Percentiles rank a stretch among this genome's conserved stretches.
phyloP scores from a whole-genome alignment of 2,888 invertebrate species.

The Nipponacmea schrenckii region DNA sequence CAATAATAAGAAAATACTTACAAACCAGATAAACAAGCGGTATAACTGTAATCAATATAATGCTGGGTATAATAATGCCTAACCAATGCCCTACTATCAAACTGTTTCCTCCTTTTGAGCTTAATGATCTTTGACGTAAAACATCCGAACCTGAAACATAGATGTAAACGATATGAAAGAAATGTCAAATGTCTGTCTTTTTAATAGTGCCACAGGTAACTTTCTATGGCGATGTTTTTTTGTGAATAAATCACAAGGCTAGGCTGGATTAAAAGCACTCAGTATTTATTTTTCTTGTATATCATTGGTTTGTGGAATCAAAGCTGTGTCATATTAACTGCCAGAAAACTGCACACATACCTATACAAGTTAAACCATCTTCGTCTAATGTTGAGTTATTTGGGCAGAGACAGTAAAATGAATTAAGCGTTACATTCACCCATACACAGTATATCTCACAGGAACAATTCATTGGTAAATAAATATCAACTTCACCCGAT shows the following conservation, averaged over 20 bases:
- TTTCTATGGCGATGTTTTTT: too few species aligned
- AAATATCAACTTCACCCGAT: conserved; percentile 35
- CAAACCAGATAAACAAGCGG: neutral
- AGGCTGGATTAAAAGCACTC: too few species aligned
- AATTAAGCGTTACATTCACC: conserved; percentile 50
- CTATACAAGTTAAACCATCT: neutral
- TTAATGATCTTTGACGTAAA: too few species aligned
- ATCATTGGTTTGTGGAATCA: too few species aligned
- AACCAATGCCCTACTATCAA: neutral
- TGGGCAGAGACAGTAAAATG: conserved; percentile 12
- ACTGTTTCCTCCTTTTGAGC: too few species aligned
- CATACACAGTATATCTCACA: conserved; percentile 43
- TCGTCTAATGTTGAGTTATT: neutral
- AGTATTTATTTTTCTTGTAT: too few species aligned
- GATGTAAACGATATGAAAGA: too few species aligned
- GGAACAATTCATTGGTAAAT: conserved; percentile 34
- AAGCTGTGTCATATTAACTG: too few species aligned
- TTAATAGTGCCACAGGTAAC: too few species aligned
- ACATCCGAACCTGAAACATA: too few species aligned
- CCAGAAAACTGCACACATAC: neutral
- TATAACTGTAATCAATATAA: neutral
- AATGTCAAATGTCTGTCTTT: too few species aligned
- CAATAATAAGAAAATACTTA: neutral
- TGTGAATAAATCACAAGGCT: too few species aligned
- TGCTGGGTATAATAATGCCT: neutral